Conservation (phyloP, 2,797 vertebrate species). For the Galaxias olidus region DNA sequence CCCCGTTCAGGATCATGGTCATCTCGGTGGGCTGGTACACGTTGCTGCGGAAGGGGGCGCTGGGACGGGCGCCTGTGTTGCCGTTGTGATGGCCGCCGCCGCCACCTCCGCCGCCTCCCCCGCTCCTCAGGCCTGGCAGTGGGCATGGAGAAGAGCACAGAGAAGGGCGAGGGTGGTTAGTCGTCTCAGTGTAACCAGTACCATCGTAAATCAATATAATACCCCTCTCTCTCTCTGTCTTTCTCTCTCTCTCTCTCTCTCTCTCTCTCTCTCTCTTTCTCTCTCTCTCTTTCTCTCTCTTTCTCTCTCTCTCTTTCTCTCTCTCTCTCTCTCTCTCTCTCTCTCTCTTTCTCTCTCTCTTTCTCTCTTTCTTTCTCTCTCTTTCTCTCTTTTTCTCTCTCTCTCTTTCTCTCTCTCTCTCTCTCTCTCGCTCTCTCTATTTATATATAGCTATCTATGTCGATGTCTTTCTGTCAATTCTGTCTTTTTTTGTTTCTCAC, state of each 20-base stretch:
- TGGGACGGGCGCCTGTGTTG: slow-evolving; percentile 84
- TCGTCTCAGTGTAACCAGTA: neutral
- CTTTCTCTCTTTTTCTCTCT: neutral
- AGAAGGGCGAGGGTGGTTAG: slow-evolving; percentile 2
- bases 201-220: too few relatives aligned
- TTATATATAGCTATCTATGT: neutral
- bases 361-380: neutral
- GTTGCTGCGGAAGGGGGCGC: slow-evolving; percentile 94
- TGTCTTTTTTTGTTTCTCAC: too few relatives aligned
- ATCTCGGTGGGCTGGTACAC: slow-evolving; percentile 99
- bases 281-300: neutral
- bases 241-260: neutral
- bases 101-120: neutral
- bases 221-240: neutral
- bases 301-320: too few relatives aligned
- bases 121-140: slow-evolving; percentile 79
- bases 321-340: neutral
- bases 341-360: too few relatives aligned
- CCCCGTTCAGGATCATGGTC: slow-evolving; percentile 97
- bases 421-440: neutral
- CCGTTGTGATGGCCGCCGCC: slow-evolving; percentile 82
- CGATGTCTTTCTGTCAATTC: too few relatives aligned
- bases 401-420: neutral
- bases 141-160: neutral
- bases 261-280: neutral